Conservation (phyloP, 2,888 invertebrate genomes). For the Apotomis turbidana region DNA sequence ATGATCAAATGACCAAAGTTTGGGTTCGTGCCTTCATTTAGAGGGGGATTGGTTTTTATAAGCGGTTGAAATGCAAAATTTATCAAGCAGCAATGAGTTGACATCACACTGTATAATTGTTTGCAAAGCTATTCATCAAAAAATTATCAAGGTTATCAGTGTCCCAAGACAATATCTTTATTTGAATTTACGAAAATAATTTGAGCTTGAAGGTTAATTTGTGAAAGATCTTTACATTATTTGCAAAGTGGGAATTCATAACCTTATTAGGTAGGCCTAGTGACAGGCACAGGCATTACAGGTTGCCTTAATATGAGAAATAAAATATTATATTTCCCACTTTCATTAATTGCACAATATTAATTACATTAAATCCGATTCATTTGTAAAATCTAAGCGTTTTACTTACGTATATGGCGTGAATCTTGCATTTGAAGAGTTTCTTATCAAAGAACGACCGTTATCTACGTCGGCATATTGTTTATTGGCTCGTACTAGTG, state of each 20-base stretch:
- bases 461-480: slow-evolving; percentile 33
- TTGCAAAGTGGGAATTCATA: slow-evolving; percentile 23
- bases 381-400: slow-evolving; percentile 7
- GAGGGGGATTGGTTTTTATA: slow-evolving; percentile 30
- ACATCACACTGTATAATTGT: slow-evolving; percentile 29
- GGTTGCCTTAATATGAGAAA: slow-evolving; percentile 18
- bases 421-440: slow-evolving; percentile 34
- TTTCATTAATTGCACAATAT: slow-evolving; percentile 6
- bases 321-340: neutral
- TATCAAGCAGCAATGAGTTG: slow-evolving; percentile 25
- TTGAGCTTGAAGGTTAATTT: neutral
- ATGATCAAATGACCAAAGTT: slow-evolving; percentile 36
- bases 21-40: slow-evolving; percentile 41
- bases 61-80: slow-evolving; percentile 28
- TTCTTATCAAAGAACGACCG: slow-evolving; percentile 24
- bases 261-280: slow-evolving; percentile 27
- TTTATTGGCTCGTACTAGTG: slow-evolving; percentile 26
- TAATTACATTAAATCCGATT: neutral
- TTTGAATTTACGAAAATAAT: neutral
- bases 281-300: slow-evolving; percentile 23
- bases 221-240: neutral
- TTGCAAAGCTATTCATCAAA: slow-evolving; percentile 26
- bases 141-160: slow-evolving; percentile 19
- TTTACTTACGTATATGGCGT: slow-evolving; percentile 34
- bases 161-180: neutral